phyloP scores from a whole-genome alignment of 2,113 vertebrate genomes.

The Ranitomeya imitator region DNA sequence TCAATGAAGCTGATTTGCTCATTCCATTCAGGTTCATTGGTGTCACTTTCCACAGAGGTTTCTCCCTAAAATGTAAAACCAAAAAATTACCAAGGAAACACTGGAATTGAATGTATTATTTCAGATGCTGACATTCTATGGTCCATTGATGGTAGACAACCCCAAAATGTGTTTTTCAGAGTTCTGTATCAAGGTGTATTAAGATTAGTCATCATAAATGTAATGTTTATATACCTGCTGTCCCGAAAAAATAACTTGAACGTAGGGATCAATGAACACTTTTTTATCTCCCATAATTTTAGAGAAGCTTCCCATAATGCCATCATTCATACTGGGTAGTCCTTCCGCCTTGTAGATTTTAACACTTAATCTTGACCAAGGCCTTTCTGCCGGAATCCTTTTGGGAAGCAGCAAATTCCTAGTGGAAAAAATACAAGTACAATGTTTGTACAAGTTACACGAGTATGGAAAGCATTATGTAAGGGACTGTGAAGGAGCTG shows the following conservation, averaged over 20 bases:
- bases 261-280: conserved; percentile 86
- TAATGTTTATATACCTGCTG: conserved; percentile 78
- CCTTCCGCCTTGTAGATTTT: conserved; percentile 85
- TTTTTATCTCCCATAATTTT: conserved; percentile 83
- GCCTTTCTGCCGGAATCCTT: conserved; percentile 81
- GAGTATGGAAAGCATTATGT: neutral
- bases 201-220: neutral
- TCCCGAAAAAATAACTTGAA: conserved; percentile 86
- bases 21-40: conserved; percentile 82
- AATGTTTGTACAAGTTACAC: neutral
- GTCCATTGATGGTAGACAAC: neutral
- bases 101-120: neutral
- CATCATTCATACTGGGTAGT: conserved; percentile 83
- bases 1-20: conserved; percentile 93
- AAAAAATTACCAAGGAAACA: neutral
- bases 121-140: neutral
- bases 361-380: conserved; percentile 86
- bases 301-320: conserved; percentile 86
- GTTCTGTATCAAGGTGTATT: neutral
- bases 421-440: conserved; percentile 16
- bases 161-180: neutral
- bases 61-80: conserved; percentile 78
- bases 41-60: conserved; percentile 79
- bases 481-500: no score
- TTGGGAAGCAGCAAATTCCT: conserved; percentile 91